phyloP scores from a whole-genome alignment of 2,888 invertebrate species.

The Eledone cirrhosa region DNA sequence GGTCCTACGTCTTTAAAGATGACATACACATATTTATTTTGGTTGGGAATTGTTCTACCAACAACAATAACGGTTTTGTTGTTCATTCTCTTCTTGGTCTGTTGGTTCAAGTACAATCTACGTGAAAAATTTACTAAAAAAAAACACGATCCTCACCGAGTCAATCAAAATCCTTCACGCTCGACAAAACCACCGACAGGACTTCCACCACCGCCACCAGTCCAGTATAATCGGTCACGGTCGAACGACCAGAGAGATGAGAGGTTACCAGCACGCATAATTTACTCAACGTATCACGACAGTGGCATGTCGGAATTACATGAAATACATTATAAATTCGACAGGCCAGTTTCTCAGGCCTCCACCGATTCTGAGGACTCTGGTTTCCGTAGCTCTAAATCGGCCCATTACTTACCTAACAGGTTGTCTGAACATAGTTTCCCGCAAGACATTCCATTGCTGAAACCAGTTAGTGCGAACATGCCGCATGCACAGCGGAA shows the following conservation, averaged over 20 bases:
- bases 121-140: constrained; percentile 22
- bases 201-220: constrained; percentile 39
- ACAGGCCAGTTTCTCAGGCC: constrained; percentile 57
- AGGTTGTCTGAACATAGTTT: constrained; percentile 29
- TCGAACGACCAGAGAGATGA: not conserved
- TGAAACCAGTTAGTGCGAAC: constrained; percentile 51
- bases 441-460: constrained; percentile 46
- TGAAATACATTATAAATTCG: constrained; percentile 46
- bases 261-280: constrained; percentile 31
- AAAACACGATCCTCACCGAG: constrained; percentile 20
- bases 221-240: constrained; percentile 8
- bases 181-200: constrained; percentile 49
- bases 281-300: constrained; percentile 49
- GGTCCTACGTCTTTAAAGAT: not conserved
- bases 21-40: constrained; percentile 48
- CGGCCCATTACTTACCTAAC: constrained; percentile 43
- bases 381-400: constrained; percentile 57
- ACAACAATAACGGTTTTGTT: constrained; percentile 58
- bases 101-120: constrained; percentile 50
- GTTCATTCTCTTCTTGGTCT: constrained; percentile 60
- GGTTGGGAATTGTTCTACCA: constrained; percentile 61
- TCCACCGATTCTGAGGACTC: constrained; percentile 60
- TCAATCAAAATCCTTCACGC: constrained; percentile 44
- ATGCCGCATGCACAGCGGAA: constrained; percentile 25
- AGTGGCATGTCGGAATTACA: constrained; percentile 52